A percentile compares a stretch with the other conserved stretches of the same genome.
Conservation (phyloP, 2,113 vertebrate genomes). For the Otolemur garnettii region DNA sequence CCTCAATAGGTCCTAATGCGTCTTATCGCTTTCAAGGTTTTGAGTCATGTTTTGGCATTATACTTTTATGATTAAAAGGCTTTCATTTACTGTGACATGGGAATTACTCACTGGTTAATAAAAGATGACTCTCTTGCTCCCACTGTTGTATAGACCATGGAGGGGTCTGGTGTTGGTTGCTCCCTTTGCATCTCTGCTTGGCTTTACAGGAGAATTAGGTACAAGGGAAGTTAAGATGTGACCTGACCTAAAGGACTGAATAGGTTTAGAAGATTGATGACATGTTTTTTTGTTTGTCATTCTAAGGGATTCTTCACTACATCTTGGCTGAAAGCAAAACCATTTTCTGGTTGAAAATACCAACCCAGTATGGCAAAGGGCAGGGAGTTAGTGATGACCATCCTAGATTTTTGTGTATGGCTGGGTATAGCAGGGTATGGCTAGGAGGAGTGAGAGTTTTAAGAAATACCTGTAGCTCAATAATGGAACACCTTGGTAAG, state of each 20-base stretch:
- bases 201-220: not conserved
- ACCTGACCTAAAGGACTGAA: not conserved
- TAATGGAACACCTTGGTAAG: no score
- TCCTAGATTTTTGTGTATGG: not conserved
- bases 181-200: not conserved
- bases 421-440: no score
- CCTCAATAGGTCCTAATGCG: not conserved
- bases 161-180: not conserved
- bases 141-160: not conserved
- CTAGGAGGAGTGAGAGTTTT: no score
- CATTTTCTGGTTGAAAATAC: conserved; percentile 18
- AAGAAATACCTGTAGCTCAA: no score
- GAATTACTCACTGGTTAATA: not conserved
- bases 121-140: not conserved
- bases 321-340: not conserved
- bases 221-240: not conserved
- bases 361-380: not conserved
- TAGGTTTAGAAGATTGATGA: not conserved
- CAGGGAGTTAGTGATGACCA: not conserved
- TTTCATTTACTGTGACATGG: not conserved
- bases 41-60: not conserved
- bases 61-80: not conserved
- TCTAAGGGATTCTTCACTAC: not conserved
- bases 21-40: not conserved
- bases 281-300: not conserved